These are phyloP conservation scores for Anniella stebbinsi DNA, from an alignment of 2,797 vertebrate genomes.

Conservation along the genomic window DNA sequence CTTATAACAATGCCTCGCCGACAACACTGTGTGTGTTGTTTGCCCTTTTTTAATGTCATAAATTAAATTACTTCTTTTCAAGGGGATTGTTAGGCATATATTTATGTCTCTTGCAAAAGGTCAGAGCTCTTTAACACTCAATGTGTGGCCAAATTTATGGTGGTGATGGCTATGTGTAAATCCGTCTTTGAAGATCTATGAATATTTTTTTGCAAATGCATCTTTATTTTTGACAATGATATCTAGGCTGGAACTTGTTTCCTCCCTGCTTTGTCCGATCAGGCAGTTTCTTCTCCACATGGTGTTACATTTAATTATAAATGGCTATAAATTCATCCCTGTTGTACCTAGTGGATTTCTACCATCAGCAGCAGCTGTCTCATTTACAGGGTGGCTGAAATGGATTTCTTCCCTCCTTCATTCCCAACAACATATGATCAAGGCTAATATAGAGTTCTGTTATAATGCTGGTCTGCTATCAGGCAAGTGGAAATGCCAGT, in stretches of 20 bases:
- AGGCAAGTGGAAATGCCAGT: not conserved
- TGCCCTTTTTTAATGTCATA: conserved; percentile 9
- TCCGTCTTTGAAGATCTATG: conserved; percentile 21
- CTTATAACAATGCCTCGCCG: not conserved
- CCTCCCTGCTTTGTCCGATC: conserved; percentile 18
- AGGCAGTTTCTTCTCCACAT: conserved; percentile 33
- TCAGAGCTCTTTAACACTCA: conserved; percentile 34
- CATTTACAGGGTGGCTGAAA: not conserved
- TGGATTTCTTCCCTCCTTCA: not conserved
- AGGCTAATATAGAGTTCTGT: not conserved
- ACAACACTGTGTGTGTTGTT: conserved; percentile 15
- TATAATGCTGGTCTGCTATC: not conserved
- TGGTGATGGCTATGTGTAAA: conserved; percentile 15
- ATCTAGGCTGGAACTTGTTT: conserved; percentile 3
- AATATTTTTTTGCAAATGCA: conserved; percentile 19
- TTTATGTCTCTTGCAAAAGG: conserved; percentile 39
- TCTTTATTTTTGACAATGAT: conserved; percentile 37
- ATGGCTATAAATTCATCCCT: not conserved
- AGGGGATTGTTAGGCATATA: conserved; percentile 38
- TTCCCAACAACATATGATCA: not conserved
- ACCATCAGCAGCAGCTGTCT: not conserved
- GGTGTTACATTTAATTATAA: conserved; percentile 30
- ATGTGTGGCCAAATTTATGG: conserved; percentile 42
- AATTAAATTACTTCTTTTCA: conserved; percentile 33
- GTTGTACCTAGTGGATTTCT: not conserved